Evolutionary conservation across 2,797 vertebrate genomes (phyloP), one percentile per base, ranked within the genome.

Genomic region (Anas flavirostris): DNA sequence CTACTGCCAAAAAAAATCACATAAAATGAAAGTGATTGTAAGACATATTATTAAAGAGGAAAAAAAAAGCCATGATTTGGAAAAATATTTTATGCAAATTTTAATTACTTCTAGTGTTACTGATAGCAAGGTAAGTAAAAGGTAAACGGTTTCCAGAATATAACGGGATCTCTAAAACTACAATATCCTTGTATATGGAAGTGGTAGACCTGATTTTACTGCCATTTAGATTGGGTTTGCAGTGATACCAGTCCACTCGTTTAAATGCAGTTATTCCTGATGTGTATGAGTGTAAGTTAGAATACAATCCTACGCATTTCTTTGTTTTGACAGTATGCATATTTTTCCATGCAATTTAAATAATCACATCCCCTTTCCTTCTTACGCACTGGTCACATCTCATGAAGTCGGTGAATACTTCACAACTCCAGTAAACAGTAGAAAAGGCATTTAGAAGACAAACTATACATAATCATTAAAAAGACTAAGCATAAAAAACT

Each of bases 321-420:
- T 77, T 92, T 94, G 76, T 87, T 90, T 92, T 90, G 87, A 88
- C 91, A 88, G 46, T 16, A 11, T 82, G 78, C 83, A 82, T 91
- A 91, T 90, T 91, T 96, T 85, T 85, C 68, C 83, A 85, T 93
- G 50, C 37, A 86, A 94, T 93, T 94, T 89, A 93, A 96, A 95
- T 95, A 90, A 96, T 72, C 74, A 90, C 64, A 82, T 86, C 72
- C 21, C 37, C 35, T 80, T 82, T 88, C 53, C 53, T 77, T 37
- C 44, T 68, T 64, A 73, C 9, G 43, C 50, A 72, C 59, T 10
- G 33, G 87, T 95, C 74, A 85, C 72, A 90, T 91, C 81, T 94
- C 93, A 89, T 91, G 91, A 87, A 89, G 75, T n/a, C 10, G 5
- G 78, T 64, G 90, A 94, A 90, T 91, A 87, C 81, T 87, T 94